These are phyloP conservation scores for Laticauda colubrina DNA, from an alignment of 2,113 vertebrate genomes.

Conservation along the genomic window DNA sequence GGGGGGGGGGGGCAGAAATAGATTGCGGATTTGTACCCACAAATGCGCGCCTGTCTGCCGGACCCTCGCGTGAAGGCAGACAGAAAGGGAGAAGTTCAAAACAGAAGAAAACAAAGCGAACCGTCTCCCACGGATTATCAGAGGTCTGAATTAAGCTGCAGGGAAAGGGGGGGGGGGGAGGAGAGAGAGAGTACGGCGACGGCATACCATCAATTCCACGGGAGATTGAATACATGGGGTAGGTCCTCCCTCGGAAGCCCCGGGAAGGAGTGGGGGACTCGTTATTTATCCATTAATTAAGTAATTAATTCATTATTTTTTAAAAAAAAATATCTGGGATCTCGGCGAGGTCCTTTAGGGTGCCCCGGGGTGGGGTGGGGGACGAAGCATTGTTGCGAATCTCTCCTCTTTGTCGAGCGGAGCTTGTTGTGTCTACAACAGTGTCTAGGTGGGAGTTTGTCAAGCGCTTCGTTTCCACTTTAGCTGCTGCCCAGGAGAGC, in stretches of 20 bases:
- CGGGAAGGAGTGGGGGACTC: background rate
- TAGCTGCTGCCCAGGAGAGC: constrained; percentile 64
- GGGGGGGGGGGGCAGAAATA: no score
- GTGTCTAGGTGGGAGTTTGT: constrained; percentile 80
- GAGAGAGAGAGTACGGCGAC: background rate
- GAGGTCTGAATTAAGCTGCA: background rate
- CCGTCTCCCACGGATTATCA: background rate
- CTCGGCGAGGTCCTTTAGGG: background rate
- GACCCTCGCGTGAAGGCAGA: background rate
- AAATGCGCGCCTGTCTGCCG: background rate
- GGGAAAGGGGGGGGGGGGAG: fast-evolving
- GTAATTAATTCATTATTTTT: background rate
- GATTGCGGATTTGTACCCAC: background rate
- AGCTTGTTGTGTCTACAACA: constrained; percentile 79
- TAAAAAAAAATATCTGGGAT: background rate
- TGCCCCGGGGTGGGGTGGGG: background rate
- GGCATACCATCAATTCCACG: background rate
- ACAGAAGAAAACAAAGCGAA: background rate
- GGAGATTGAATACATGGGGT: background rate
- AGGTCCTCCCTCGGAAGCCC: background rate
- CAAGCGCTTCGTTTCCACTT: constrained; percentile 73
- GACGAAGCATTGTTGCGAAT: background rate
- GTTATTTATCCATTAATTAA: background rate
- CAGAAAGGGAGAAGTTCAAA: background rate
- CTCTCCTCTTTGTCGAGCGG: constrained; percentile 57